phyloP scores from a whole-genome alignment of 2,888 invertebrate species.

The Sphaeridia pumilis region DNA sequence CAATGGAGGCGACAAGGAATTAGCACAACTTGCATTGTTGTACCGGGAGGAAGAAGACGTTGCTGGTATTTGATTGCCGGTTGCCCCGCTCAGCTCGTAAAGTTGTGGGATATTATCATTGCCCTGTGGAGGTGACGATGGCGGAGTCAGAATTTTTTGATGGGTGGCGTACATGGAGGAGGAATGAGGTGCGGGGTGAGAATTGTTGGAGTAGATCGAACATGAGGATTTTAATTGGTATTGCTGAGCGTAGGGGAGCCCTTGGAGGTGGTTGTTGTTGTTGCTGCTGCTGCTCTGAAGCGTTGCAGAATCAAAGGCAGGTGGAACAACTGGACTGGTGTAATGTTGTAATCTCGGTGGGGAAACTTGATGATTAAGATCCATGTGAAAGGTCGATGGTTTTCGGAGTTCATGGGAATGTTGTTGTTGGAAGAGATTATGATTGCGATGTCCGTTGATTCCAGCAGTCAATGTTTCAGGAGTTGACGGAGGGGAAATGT shows the following conservation, averaged over 20 bases:
- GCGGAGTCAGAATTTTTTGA: slow-evolving; percentile 31
- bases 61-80: no score
- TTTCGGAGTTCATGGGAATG: slow-evolving; percentile 12
- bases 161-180: slow-evolving; percentile 21
- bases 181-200: no score
- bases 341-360: neutral
- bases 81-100: no score
- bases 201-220: slow-evolving; percentile 13
- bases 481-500: slow-evolving; percentile 34
- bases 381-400: slow-evolving; percentile 19
- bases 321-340: neutral
- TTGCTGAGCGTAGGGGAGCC: slow-evolving; percentile 10
- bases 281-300: no score
- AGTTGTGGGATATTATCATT: no score
- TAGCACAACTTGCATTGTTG: no score
- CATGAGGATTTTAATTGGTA: slow-evolving; percentile 15
- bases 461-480: slow-evolving; percentile 30
- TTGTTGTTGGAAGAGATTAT: neutral
- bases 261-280: slow-evolving; percentile 20
- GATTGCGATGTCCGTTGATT: neutral
- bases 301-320: no score
- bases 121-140: slow-evolving; percentile 26
- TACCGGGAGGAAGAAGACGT: no score
- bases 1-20: slow-evolving; percentile 6
- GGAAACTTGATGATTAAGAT: slow-evolving; percentile 23